These are phyloP conservation scores for Hipposideros armiger DNA, from an alignment of 2,113 vertebrate species.

Conservation along the genomic window DNA sequence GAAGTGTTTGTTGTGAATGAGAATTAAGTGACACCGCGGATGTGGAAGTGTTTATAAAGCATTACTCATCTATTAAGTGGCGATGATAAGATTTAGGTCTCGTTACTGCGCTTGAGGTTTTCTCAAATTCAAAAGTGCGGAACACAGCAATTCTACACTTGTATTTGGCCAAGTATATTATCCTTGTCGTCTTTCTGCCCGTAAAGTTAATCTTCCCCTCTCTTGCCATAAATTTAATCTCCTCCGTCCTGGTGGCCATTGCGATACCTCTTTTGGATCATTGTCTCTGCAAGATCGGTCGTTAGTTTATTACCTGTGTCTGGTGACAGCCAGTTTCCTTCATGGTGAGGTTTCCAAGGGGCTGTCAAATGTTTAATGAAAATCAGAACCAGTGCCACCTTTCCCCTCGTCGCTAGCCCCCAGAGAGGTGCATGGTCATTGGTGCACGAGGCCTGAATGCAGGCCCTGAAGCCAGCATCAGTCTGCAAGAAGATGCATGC, in stretches of 20 bases:
- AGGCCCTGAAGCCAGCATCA: background rate
- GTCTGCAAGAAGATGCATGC: background rate
- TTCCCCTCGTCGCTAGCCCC: background rate
- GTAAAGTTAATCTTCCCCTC: constrained; percentile 58
- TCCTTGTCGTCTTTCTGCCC: constrained; percentile 49
- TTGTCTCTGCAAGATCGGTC: constrained; percentile 25
- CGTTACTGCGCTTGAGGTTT: constrained; percentile 74
- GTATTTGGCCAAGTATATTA: constrained; percentile 58
- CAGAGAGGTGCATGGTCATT: background rate
- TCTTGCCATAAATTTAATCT: constrained; percentile 62
- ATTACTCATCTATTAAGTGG: constrained; percentile 76
- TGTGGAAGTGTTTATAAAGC: constrained; percentile 79
- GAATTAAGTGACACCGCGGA: constrained; percentile 75
- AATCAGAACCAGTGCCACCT: constrained; percentile 16
- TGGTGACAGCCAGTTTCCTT: constrained; percentile 40
- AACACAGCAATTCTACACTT: constrained; percentile 50
- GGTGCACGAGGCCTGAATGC: background rate
- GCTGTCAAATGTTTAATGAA: constrained; percentile 42
- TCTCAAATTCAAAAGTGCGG: constrained; percentile 60
- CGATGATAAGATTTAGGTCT: constrained; percentile 70
- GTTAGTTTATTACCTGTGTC: constrained; percentile 49
- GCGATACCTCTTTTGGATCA: background rate
- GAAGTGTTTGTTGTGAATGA: constrained; percentile 75
- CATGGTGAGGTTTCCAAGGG: constrained; percentile 48
- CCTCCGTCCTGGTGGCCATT: constrained; percentile 12